Evolutionary conservation across 53 echinoderm and acorn worm genomes (phyloP).

Genomic region (Antedon mediterranea): DNA sequence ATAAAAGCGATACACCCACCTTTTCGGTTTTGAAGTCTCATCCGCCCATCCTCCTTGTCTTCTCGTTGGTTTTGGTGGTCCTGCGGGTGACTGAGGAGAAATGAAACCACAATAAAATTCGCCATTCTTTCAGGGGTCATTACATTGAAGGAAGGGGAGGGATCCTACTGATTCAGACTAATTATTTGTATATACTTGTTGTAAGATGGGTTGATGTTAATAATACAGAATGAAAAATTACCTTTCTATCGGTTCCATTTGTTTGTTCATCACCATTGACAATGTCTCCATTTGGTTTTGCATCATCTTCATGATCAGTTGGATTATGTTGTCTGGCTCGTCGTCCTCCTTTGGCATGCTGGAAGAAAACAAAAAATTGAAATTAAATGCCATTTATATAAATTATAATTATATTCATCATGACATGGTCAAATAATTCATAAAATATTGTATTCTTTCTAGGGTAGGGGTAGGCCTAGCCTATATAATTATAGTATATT

Average conservation of each 20-base stretch:
- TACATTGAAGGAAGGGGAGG: no score
- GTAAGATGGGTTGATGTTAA: not conserved
- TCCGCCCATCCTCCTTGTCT: slow-evolving; percentile 96
- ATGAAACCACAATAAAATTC: not conserved
- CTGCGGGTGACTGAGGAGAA: slow-evolving; percentile 12
- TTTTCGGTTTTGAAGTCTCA: slow-evolving; percentile 41
- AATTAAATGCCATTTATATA: no score
- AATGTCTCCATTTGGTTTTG: not conserved
- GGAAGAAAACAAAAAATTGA: not conserved
- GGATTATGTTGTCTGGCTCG: slow-evolving; percentile 30
- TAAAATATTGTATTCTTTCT: no score
- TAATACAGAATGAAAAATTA: not conserved
- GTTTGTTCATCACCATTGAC: not conserved
- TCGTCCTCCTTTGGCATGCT: slow-evolving; percentile 44
- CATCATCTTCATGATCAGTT: slow-evolving; percentile 16
- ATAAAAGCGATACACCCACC: slow-evolving; percentile 15
- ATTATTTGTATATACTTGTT: no score
- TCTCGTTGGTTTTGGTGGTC: slow-evolving; percentile 58
- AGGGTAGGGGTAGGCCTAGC: no score
- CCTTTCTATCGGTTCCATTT: not conserved
- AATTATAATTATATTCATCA: no score
- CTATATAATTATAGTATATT: no score
- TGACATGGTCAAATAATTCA: no score
- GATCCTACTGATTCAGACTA: no score
- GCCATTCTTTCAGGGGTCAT: no score